Evolutionary conservation across 2,797 vertebrate genomes (phyloP), one percentile per base, ranked within the genome.

Genomic region (Malacoraja senta): DNA sequence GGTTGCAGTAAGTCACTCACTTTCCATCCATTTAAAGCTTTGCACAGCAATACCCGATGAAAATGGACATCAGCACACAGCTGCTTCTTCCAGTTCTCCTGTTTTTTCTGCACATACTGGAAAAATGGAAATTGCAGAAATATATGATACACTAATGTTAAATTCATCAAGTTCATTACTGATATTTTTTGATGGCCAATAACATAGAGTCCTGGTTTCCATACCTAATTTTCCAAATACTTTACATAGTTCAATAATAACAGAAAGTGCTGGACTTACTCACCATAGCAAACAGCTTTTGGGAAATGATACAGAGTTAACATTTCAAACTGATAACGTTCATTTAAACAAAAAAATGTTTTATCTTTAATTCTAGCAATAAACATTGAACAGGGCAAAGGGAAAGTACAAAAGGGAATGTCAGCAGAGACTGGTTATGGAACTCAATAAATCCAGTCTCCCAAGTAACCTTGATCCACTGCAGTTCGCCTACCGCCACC

Each of bases 11-110:
- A 19, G 24, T 78, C 74, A 93, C 93, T 74, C 95, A 98, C 98
- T 98, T 97, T 96, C 98, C 98, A 99, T 78, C 94, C 95, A 61
- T 93, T 35, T 79, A 98, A 95, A 1, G 94, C 93, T 93, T 94
- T 94, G 94, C 93, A 95, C 91, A 97, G 95, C 65, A 98, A 90
- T 0, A 74, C 44, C 12, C 6, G 95, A 94, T 71, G 96, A 94
- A 95, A 94, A 86, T 96, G 95, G 63, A 78, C 9, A 19, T 97
- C 96, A 26, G 97, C 96, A 71, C 93, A 94, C 78, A 93, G 93
- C 93, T 96, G 61, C 92, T 94, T 96, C 93, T 79, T 94, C 94
- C 93, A 96, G 79, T 97, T 97, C 29, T 95, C 93, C 78, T 35
- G 94, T 91, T 93, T 95, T 86, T 93, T 94, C 88, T 94, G 94